Evolutionary conservation across 2,113 vertebrate genomes (phyloP), one percentile per base, ranked within the genome.

Genomic region (Ceuthmochares aereus): DNA sequence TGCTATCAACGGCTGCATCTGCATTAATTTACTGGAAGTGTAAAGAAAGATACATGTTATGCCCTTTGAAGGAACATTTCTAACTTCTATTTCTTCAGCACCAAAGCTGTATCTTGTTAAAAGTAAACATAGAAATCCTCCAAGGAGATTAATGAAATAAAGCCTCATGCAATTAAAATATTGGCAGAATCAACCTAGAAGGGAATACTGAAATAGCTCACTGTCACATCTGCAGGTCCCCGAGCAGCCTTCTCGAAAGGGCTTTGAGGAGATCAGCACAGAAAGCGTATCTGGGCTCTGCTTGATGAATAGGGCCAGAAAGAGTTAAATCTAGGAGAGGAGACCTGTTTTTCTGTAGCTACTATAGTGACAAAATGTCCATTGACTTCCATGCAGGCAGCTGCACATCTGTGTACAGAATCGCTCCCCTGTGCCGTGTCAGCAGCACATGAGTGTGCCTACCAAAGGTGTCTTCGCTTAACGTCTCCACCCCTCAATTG

Each of bases 1-100:
- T 66, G 59, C 81, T 79, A 58, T 60, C 82, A 76, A 40, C 49
- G 87, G 72, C 75, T 81, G 51, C 88, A 84, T 60, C 90, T 90
- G 26, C 23, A 40, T 34, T 74, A 59, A 72, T 85, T 83, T 89
- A 80, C 63, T 67, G 49, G 37, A 80, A 90, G 16, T 43, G 56
- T 77, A 79, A 85, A 83, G 63, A 91, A 77, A 88, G 74, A 45
- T 47, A 58, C 26, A 62, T 32, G 18, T 87, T 82, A 54, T 26
- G 34, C 34, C 43, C 30, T 84, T 91, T 77, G 66, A 85, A 90
- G 55, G 78, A 89, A 37, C 55, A 26, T 70, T 86, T 95, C 70
- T 0, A 9, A n/a, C 63, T 91, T 49, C 90, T 11, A 47, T 70
- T 81, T 43, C 79, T 89, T 90, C 45, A 81, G 19, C 42, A 43